These are phyloP conservation scores for Gymnopithys bicolor DNA, from an alignment of 2,797 vertebrate species.

Conservation along the genomic window DNA sequence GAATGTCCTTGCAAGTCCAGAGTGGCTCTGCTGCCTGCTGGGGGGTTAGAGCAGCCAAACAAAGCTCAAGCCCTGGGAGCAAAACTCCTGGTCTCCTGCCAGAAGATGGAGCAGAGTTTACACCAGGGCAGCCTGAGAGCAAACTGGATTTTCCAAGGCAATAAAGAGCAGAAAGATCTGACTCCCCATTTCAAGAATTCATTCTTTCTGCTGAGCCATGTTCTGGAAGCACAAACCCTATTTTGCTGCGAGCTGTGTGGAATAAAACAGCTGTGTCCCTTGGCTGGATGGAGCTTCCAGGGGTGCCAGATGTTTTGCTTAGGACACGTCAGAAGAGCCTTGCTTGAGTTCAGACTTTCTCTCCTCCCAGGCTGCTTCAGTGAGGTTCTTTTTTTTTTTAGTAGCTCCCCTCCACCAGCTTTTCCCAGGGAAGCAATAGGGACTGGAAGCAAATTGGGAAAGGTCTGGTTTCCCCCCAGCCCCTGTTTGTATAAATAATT, in stretches of 20 bases:
- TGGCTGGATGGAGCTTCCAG: constrained; percentile 43
- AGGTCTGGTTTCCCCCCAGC: not conserved
- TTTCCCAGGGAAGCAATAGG: not conserved
- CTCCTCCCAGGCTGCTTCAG: not conserved
- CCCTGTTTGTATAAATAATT: not conserved
- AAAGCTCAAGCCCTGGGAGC: not conserved
- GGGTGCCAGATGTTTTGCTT: constrained; percentile 66
- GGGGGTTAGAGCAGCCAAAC: not conserved
- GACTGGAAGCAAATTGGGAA: not conserved
- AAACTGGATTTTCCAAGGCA: not conserved
- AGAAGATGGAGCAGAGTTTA: not conserved
- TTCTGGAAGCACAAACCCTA: not conserved
- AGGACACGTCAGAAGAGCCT: constrained; percentile 55
- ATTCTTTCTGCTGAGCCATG: constrained; percentile 52
- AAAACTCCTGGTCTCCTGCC: not conserved
- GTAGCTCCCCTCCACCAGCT: not conserved
- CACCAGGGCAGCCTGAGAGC: not conserved
- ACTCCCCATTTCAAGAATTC: not conserved
- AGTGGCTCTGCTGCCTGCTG: not conserved
- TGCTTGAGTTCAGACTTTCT: constrained; percentile 1
- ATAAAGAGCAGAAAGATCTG: not conserved
- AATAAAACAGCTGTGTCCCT: constrained; percentile 58
- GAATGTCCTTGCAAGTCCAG: not conserved
- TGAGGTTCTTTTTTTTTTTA: not conserved
- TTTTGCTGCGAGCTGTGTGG: not conserved